Evolutionary conservation across 1,140 invertebrate species (phyloP).

Genomic region (Caenorhabditis inopinata): DNA sequence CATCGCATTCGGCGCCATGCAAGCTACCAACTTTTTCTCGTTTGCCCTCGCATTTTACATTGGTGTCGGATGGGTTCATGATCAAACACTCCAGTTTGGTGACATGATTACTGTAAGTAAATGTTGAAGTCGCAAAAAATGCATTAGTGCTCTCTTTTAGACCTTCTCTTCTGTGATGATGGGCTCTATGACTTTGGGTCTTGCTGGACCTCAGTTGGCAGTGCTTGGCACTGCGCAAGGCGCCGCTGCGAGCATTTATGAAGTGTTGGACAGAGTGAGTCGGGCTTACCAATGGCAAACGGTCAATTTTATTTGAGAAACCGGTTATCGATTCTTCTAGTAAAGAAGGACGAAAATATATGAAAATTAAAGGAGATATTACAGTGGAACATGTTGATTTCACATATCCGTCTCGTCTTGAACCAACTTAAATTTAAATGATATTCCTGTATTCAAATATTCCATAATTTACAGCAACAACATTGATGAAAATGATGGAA

Average conservation of each 20-base stretch:
- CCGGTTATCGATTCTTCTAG: too few relatives aligned
- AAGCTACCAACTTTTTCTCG: constrained; percentile 33
- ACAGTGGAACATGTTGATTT: too few relatives aligned
- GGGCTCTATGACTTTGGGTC: constrained; percentile 55
- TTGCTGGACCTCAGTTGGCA: constrained; percentile 57
- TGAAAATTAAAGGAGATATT: too few relatives aligned
- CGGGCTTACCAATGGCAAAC: too few relatives aligned
- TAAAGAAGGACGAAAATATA: too few relatives aligned
- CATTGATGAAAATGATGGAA: too few relatives aligned
- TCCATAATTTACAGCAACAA: too few relatives aligned
- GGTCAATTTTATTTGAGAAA: too few relatives aligned
- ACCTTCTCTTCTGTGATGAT: constrained; percentile 61
- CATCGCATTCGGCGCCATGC: constrained; percentile 39
- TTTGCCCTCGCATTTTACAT: constrained; percentile 57
- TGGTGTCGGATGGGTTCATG: constrained; percentile 47
- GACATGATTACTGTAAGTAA: constrained; percentile 31
- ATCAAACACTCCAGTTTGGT: not conserved
- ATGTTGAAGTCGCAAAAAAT: not conserved
- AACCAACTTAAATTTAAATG: too few relatives aligned
- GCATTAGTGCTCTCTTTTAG: constrained; percentile 15
- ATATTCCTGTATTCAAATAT: too few relatives aligned
- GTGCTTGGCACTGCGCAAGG: constrained; percentile 59
- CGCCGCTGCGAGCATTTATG: constrained; percentile 55
- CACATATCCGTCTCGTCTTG: too few relatives aligned
- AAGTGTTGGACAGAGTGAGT: constrained; percentile 56